Base-by-base conservation (phyloP, 2,888 invertebrate species). In the Drosophila fulvimacula region DNA sequence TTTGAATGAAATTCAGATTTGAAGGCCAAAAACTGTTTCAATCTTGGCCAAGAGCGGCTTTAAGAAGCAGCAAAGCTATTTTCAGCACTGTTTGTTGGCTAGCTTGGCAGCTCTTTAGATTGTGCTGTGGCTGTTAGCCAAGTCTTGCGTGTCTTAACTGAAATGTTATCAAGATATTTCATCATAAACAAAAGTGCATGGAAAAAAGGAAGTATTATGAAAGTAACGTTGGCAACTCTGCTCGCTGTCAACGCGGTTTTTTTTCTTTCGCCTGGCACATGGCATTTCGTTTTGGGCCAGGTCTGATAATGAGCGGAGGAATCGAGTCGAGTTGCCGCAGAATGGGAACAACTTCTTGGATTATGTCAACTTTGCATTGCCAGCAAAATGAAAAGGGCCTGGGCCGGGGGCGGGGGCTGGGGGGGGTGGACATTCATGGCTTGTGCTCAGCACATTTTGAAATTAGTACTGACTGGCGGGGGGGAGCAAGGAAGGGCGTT, bases 391-490 rank as follows among this genome's bases (percentile, higher is more conserved):
- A 19, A 19, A 15, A 1, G n/a, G 5, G n/a, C n/a, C n/a, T n/a
- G n/a, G n/a, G n/a, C n/a, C n/a, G n/a, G 32, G 19, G 32, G 5
- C 5, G 17, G 11, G 15, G 10, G 0, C 0, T 7, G 21, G 32
- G 21, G 24, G 0, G 5, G 17, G 46, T 46, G 46, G 27, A 46
- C n/a, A 24, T 41, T 42, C 19, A 19, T 51, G 63, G 66, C 46
- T 55, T 63, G 75, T 61, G 62, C 65, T 76, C 81, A 80, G 79
- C 81, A 77, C 63, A 79, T 69, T 79, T 81, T 74, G 42, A 79
- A 69, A 66, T 78, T 56, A 78, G 55, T 46, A 62, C 59, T 48
- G 71, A 58, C 63, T 51, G 21, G 21, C 55, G 30, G 13, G 13
- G 49, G 19, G 4, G 15, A 41, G 9, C 9, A 10, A 9, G 19